phyloP scores from a whole-genome alignment of 1,140 invertebrate genomes.

The Whitmania pigra region DNA sequence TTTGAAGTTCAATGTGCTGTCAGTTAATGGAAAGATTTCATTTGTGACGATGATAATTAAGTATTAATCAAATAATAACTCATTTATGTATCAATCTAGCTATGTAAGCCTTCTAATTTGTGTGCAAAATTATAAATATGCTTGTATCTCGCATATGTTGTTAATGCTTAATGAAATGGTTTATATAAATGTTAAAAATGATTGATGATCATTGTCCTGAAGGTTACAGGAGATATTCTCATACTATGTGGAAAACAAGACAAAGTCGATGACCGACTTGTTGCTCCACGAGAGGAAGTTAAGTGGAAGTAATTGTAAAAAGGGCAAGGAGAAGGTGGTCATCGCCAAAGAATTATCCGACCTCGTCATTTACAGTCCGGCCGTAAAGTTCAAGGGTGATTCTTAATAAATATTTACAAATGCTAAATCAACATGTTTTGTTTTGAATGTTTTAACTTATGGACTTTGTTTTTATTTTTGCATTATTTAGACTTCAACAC shows the following conservation, averaged over 20 bases:
- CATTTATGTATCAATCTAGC: no score
- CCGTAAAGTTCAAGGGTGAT: conserved; percentile 74
- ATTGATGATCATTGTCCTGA: no score
- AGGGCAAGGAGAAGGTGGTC: conserved; percentile 51
- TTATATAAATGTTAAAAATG: no score
- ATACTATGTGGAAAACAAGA: conserved; percentile 1
- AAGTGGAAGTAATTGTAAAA: background rate
- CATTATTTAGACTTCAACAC: background rate
- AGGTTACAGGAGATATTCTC: conserved; percentile 11
- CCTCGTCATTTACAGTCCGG: conserved; percentile 80
- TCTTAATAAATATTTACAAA: background rate
- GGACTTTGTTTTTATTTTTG: background rate
- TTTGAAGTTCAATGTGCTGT: no score
- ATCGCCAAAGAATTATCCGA: conserved; percentile 86
- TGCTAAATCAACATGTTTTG: background rate
- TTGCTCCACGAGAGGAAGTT: background rate
- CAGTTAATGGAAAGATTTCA: no score
- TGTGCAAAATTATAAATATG: no score
- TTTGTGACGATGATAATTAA: no score
- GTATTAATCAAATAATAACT: no score
- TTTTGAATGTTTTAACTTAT: background rate
- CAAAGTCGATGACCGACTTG: background rate
- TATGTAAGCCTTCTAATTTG: no score
- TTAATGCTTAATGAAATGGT: no score
- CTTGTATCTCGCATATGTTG: no score